phyloP scores from a whole-genome alignment of 2,888 invertebrate genomes.

The Agapetus fuscipes region DNA sequence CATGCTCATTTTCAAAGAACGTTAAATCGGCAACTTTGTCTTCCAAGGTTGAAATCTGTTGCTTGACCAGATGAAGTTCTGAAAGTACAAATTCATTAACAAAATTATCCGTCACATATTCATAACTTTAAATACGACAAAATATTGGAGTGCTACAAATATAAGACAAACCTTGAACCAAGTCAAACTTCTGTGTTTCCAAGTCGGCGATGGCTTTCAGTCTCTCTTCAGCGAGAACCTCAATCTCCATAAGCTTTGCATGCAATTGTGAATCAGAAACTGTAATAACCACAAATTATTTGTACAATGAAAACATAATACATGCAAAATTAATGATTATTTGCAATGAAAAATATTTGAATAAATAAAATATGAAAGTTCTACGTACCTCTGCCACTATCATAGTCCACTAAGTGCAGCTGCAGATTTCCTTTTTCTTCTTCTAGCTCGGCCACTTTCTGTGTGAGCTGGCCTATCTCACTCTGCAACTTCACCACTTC shows the following conservation, averaged over 20 bases:
- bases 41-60: slow-evolving; percentile 52
- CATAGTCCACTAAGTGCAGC: slow-evolving; percentile 72
- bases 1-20: slow-evolving; percentile 55
- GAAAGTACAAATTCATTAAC: no score
- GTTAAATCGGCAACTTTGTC: slow-evolving; percentile 51
- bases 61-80: slow-evolving; percentile 49
- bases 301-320: no score
- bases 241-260: slow-evolving; percentile 40
- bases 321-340: no score
- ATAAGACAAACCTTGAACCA: slow-evolving; percentile 46
- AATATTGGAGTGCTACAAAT: neutral
- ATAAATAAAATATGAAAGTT: no score
- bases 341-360: no score
- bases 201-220: slow-evolving; percentile 49
- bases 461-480: slow-evolving; percentile 54
- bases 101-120: no score
- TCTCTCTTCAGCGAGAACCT: slow-evolving; percentile 43
- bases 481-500: slow-evolving; percentile 55
- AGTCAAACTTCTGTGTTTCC: slow-evolving; percentile 58
- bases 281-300: no score
- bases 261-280: slow-evolving; percentile 44
- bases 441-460: slow-evolving; percentile 74
- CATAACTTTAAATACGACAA: slow-evolving; percentile 6
- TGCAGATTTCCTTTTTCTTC: slow-evolving; percentile 89
- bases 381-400: slow-evolving; percentile 59